Percentiles rank a stretch among this genome's conserved stretches.
Evolutionary conservation across 2,888 invertebrate genomes (phyloP).

Genomic region (Latrodectus elegans): DNA sequence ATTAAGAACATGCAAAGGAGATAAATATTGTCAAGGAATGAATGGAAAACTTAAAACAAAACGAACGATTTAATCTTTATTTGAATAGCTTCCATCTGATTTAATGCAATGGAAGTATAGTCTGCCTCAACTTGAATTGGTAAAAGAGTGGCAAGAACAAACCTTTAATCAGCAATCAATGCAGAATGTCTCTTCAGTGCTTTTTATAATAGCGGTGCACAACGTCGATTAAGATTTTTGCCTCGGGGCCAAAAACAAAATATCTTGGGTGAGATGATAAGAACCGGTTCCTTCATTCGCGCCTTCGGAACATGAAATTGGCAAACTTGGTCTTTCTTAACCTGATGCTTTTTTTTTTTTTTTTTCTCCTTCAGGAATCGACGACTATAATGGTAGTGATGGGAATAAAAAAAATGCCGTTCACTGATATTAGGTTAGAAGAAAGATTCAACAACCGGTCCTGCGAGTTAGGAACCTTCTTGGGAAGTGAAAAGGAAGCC

Average conservation of each 20-base stretch:
- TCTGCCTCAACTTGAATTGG: no score
- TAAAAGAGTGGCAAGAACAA: not conserved
- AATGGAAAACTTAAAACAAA: no score
- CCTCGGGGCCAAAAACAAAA: not conserved
- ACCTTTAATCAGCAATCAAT: not conserved
- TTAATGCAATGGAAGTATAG: no score
- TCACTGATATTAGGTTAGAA: conserved; percentile 19
- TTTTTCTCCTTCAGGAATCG: conserved; percentile 45
- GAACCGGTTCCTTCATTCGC: conserved; percentile 61
- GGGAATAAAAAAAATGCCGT: conserved; percentile 19
- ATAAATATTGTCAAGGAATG: no score
- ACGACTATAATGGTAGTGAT: conserved; percentile 21
- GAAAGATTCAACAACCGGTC: conserved; percentile 46
- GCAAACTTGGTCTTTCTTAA: conserved; percentile 10
- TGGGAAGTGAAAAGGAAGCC: not conserved
- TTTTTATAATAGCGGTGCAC: not conserved
- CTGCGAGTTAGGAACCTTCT: conserved; percentile 25
- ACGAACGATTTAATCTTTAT: no score
- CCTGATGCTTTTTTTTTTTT: conserved; percentile 8
- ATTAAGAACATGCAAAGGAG: no score
- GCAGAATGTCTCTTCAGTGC: not conserved
- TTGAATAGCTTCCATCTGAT: no score
- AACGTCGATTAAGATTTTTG: not conserved
- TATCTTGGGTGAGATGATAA: not conserved
- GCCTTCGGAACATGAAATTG: conserved; percentile 24